These are phyloP conservation scores for Calypte anna DNA, from an alignment of 2,113 vertebrate genomes.

Conservation along the genomic window DNA sequence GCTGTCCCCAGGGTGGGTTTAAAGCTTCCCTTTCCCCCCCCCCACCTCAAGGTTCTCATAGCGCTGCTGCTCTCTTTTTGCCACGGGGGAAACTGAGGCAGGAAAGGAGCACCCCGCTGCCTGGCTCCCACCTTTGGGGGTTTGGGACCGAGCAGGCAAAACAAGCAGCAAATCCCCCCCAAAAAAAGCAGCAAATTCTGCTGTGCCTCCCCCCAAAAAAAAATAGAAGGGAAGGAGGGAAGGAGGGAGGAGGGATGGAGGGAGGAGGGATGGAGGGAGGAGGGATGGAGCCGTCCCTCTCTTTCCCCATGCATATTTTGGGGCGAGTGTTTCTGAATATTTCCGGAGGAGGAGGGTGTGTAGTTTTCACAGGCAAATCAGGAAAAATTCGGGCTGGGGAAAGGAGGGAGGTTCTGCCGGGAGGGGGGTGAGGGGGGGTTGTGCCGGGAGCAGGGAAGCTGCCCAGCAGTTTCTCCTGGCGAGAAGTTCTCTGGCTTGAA, in stretches of 20 bases:
- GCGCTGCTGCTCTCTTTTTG: background rate
- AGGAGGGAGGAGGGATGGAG: too few relatives aligned
- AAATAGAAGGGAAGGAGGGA: too few relatives aligned
- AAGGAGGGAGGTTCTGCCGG: background rate
- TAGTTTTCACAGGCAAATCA: slow-evolving; percentile 46
- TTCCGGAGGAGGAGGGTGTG: slow-evolving; percentile 50
- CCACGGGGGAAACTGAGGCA: slow-evolving; percentile 44
- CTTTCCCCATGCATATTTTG: background rate
- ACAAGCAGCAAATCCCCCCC: too few relatives aligned
- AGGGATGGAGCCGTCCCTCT: background rate
- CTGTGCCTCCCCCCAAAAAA: too few relatives aligned
- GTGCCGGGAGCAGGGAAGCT: background rate
- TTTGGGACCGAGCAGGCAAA: background rate
- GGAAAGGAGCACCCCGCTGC: background rate
- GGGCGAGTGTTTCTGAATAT: background rate
- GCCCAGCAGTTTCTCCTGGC: slow-evolving; percentile 18
- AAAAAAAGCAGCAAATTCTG: too few relatives aligned
- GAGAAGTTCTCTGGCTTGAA: background rate
- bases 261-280: background rate
- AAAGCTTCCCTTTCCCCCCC: background rate
- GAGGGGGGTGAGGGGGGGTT: background rate
- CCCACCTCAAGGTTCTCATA: fast-evolving
- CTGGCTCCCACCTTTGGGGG: background rate
- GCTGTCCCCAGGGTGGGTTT: background rate
- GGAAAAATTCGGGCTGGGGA: background rate